Evolutionary conservation across 2,888 invertebrate genomes (phyloP), one percentile per base, ranked within the genome.

Genomic region (Drosophila kambysellisi): DNA sequence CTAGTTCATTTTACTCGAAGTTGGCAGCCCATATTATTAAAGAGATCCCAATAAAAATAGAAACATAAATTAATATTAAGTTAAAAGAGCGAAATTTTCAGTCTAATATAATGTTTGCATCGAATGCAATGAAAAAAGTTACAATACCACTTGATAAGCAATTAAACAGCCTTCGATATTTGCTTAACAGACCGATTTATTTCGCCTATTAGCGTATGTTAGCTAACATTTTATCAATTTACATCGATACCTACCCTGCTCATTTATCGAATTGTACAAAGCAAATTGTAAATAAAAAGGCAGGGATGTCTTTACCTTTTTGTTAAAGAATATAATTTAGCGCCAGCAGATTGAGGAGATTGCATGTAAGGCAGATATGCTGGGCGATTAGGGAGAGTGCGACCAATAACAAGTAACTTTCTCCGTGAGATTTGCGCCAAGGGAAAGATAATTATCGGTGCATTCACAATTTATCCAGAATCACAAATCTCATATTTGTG

Each of bases 11-110:
- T 51, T 12, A 51, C 15, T 12, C 0, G 12, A 25, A 37, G 39
- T 32, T 68, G 57, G 25, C 69, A 68, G 69, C 29, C 9, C 25
- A 25, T 1, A 29, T 46, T 46, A 15, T 15, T 25, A 46, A 4
- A 15, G 15, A 15, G 15, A n/a, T 0, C 1, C 5, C n/a, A 56
- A 9, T 30, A 12, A n/a, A 9, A 8, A 37, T 4, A 29, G 12
- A n/a, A 8, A 56, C 7, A 43, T 9, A 46, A 46, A 41, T 56
- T 32, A 39, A 70, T 59, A 63, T 11, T 15, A 25, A 15, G 15
- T 46, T 46, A 2, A 15, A 8, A 25, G 2, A 1, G 2, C 8
- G 8, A 46, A 25, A 25, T 25, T 46, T 15, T 15, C 7, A 15
- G 8, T 8, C 2, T 15, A 1, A 46, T 8, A 15, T 25, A 29